Evolutionary conservation across 2,113 vertebrate genomes (phyloP).

Genomic region (Tragelaphus strepsiceros): DNA sequence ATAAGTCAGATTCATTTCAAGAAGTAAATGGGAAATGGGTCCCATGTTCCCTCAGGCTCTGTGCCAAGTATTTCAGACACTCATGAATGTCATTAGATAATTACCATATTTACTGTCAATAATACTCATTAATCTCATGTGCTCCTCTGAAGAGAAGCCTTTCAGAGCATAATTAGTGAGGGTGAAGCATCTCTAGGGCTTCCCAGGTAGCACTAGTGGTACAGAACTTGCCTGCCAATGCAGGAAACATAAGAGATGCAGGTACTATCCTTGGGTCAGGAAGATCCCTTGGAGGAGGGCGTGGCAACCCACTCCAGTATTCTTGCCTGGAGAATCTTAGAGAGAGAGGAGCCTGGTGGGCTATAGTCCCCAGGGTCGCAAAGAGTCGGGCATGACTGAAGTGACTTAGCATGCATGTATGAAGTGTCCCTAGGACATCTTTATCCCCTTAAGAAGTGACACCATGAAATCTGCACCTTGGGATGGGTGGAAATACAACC

Average conservation of each 20-base stretch:
- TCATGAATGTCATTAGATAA: slow-evolving; percentile 32
- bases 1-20: neutral
- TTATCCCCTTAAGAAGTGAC: neutral
- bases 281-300: neutral
- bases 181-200: neutral
- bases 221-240: neutral
- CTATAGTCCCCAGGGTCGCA: neutral
- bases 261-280: neutral
- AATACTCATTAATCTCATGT: neutral
- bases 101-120: slow-evolving; percentile 35
- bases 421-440: neutral
- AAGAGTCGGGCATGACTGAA: neutral
- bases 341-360: neutral
- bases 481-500: rapidly evolving
- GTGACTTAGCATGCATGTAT: neutral
- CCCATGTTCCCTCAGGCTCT: neutral
- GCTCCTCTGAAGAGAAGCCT: neutral
- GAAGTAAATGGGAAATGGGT: slow-evolving; percentile 26
- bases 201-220: neutral
- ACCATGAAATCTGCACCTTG: neutral
- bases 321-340: neutral
- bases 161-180: neutral
- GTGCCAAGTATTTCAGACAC: slow-evolving; percentile 9
- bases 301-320: neutral
- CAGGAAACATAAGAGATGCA: neutral